These are phyloP conservation scores for Syrmaticus mikado DNA, from an alignment of 2,113 vertebrate species.

Conservation along the genomic window DNA sequence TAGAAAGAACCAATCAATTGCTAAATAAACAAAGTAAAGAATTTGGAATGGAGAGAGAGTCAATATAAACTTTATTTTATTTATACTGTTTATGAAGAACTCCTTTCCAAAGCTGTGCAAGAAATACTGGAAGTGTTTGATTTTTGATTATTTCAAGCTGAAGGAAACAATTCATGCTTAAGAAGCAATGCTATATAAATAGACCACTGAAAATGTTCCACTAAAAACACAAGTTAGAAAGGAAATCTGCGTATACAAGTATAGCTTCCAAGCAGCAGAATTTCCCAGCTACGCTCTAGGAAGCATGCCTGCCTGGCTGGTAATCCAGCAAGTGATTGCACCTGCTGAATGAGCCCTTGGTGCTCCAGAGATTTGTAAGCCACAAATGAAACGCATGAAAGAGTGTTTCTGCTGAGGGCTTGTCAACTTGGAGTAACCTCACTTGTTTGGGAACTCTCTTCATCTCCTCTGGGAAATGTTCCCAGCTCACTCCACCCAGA, in stretches of 20 bases:
- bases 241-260: fast-evolving
- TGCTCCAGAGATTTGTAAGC: neutral
- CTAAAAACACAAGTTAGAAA: neutral
- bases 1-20: neutral
- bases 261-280: neutral
- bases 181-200: fast-evolving
- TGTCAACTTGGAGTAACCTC: neutral
- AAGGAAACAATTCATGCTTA: neutral
- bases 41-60: fast-evolving
- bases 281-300: neutral
- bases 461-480: neutral
- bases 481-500: neutral
- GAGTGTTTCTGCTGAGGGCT: neutral
- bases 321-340: neutral
- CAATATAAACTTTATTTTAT: neutral
- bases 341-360: neutral
- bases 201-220: neutral
- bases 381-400: neutral
- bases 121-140: neutral
- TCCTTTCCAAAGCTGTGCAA: neutral
- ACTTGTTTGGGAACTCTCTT: neutral
- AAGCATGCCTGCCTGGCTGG: neutral
- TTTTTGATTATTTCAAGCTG: neutral
- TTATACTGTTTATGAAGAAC: neutral
- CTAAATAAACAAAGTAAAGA: neutral